Evolutionary conservation across 2,888 invertebrate genomes (phyloP).

Genomic region (Melieria picta): DNA sequence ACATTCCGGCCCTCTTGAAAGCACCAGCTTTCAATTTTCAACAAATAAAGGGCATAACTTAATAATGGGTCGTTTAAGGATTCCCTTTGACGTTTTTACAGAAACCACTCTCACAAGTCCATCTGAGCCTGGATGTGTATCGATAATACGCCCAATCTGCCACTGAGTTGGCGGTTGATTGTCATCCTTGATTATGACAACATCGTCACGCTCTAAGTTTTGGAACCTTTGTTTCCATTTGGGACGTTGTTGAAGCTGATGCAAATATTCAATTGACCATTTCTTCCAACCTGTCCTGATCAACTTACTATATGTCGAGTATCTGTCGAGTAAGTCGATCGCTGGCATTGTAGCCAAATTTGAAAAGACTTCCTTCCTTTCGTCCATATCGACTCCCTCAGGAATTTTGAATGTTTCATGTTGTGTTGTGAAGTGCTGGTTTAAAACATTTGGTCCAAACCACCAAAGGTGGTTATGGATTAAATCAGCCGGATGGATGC

Average conservation of each 20-base stretch:
- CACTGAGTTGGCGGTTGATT: slow-evolving; percentile 26
- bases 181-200: slow-evolving; percentile 33
- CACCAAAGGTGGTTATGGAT: too few relatives aligned
- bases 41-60: slow-evolving; percentile 20
- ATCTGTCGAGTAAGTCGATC: too few relatives aligned
- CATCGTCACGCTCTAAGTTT: slow-evolving; percentile 16
- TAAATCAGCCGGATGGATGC: too few relatives aligned
- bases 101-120: slow-evolving; percentile 17
- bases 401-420: too few relatives aligned
- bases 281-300: slow-evolving; percentile 11
- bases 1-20: slow-evolving; percentile 16
- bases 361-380: too few relatives aligned
- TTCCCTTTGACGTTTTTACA: slow-evolving; percentile 10
- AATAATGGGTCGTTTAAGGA: slow-evolving; percentile 15
- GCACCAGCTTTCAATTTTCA: slow-evolving; percentile 6
- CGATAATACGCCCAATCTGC: slow-evolving; percentile 23
- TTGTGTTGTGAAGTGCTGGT: too few relatives aligned
- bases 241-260: slow-evolving; percentile 21
- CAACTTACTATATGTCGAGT: too few relatives aligned
- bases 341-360: too few relatives aligned
- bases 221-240: slow-evolving; percentile 7
- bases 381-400: too few relatives aligned
- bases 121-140: slow-evolving; percentile 31
- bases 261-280: slow-evolving; percentile 23
- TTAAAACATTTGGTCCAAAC: too few relatives aligned